Percentiles rank a stretch among this genome's conserved stretches.
phyloP scores from a whole-genome alignment of 2,797 vertebrate genomes.

The Zalophus californianus region DNA sequence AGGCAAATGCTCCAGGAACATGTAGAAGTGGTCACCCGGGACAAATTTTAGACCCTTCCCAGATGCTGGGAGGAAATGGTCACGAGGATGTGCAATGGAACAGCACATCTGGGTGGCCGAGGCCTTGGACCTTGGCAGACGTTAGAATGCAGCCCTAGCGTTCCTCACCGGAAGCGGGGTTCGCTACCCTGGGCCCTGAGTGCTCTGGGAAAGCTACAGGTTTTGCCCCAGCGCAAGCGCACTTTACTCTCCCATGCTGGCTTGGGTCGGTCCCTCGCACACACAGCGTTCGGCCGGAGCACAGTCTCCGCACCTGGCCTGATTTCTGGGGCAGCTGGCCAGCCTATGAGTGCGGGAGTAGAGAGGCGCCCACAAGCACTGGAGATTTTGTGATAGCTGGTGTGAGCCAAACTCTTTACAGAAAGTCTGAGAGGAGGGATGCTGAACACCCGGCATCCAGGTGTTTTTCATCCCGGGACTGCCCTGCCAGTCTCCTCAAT shows the following conservation, averaged over 20 bases:
- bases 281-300: background rate
- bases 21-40: background rate
- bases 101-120: background rate
- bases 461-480: accelerated
- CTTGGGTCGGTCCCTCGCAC: background rate
- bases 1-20: background rate
- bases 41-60: background rate
- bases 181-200: background rate
- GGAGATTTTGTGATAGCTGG: background rate
- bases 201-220: background rate
- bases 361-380: background rate
- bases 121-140: background rate
- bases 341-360: background rate
- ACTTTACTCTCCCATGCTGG: background rate
- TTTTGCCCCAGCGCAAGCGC: background rate
- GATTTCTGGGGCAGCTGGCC: background rate
- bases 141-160: background rate
- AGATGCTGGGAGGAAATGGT: background rate
- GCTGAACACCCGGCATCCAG: accelerated
- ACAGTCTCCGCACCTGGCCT: accelerated
- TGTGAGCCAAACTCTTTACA: background rate
- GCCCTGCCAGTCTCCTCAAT: accelerated
- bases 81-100: background rate
- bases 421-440: accelerated
- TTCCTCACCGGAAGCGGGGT: background rate